Evolutionary conservation across 1,140 invertebrate genomes (phyloP).

Genomic region (Temnothorax nylanderi): DNA sequence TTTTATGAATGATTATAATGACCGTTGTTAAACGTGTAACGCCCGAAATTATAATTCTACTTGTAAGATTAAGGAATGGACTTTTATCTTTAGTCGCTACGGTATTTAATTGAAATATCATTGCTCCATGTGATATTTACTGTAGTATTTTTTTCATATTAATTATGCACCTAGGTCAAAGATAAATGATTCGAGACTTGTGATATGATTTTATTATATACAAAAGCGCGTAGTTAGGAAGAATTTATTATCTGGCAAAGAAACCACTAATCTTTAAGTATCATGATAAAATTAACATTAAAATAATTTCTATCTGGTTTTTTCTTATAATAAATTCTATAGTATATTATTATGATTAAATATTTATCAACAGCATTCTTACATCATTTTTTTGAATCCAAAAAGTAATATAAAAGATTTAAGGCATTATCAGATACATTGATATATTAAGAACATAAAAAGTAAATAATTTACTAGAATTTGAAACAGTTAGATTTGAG

Average conservation of each 20-base stretch:
- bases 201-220: slow-evolving; percentile 70
- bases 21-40: slow-evolving; percentile 30
- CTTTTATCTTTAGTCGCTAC: slow-evolving; percentile 17
- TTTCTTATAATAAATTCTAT: too few species aligned
- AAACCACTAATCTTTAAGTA: slow-evolving; percentile 30
- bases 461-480: neutral
- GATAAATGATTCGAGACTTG: slow-evolving; percentile 62
- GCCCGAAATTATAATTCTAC: slow-evolving; percentile 39
- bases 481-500: neutral
- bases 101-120: slow-evolving; percentile 70
- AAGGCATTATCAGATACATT: neutral
- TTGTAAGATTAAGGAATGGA: slow-evolving; percentile 15
- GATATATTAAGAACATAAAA: neutral
- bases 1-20: slow-evolving; percentile 31
- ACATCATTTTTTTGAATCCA: neutral
- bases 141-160: slow-evolving; percentile 67
- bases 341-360: too few species aligned
- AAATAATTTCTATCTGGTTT: too few species aligned
- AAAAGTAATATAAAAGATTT: neutral
- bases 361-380: slow-evolving; percentile 16
- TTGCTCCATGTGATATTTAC: slow-evolving; percentile 75
- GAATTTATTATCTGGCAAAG: slow-evolving; percentile 65
- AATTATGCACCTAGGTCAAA: slow-evolving; percentile 48
- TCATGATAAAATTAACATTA: slow-evolving; percentile 10
- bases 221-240: slow-evolving; percentile 58